Evolutionary conservation across 2,797 vertebrate species (phyloP).

Genomic region (Pseudomugil gertrudae): DNA sequence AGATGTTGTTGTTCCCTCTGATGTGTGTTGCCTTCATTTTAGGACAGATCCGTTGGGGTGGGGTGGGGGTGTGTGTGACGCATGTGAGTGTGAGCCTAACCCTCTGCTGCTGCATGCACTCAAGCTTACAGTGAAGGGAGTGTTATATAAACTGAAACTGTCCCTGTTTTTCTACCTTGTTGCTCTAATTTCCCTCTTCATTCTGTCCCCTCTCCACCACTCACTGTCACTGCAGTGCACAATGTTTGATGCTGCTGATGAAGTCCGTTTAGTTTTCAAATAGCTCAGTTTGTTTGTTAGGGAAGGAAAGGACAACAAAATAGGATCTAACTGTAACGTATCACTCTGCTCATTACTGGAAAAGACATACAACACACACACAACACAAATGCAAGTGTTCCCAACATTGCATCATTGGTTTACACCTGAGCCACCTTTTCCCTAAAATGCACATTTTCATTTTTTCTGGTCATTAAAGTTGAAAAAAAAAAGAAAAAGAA

Average conservation of each 20-base stretch:
- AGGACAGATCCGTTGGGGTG: constrained; percentile 43
- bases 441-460: constrained; percentile 18
- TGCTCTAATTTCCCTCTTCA: constrained; percentile 37
- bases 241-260: constrained; percentile 41
- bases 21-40: constrained; percentile 47
- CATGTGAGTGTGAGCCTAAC: constrained; percentile 56
- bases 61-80: constrained; percentile 31
- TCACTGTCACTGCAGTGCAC: constrained; percentile 40
- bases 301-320: constrained; percentile 16
- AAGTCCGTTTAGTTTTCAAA: constrained; percentile 37
- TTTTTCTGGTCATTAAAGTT: constrained; percentile 28
- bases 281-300: constrained; percentile 10
- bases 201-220: constrained; percentile 56
- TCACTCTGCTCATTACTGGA: constrained; percentile 31
- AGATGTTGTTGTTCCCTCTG: constrained; percentile 34
- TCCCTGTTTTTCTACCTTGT: constrained; percentile 64
- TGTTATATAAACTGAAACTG: constrained; percentile 68
- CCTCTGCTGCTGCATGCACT: constrained; percentile 64
- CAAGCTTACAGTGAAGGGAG: constrained; percentile 51
- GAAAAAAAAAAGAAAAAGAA: constrained; percentile 23
- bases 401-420: constrained; percentile 13
- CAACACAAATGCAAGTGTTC: constrained; percentile 23
- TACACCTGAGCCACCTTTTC: constrained; percentile 8
- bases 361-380: constrained; percentile 16
- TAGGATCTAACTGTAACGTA: constrained; percentile 20